Conservation (phyloP, 2,797 vertebrate species). For the Telmatherina bonti region DNA sequence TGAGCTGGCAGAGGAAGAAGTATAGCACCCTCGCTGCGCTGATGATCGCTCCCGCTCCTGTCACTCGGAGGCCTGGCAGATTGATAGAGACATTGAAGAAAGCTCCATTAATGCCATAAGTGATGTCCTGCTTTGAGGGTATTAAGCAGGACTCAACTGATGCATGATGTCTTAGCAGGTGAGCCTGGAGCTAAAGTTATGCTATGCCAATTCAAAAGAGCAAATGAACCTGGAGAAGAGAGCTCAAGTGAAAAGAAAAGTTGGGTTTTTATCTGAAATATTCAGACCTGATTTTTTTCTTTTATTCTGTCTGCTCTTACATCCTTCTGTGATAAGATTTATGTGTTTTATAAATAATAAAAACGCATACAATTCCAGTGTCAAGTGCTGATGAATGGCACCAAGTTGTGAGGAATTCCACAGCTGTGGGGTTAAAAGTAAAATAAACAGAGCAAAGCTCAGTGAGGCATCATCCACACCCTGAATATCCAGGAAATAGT, state of each 20-base stretch:
- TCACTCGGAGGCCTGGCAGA: conserved; percentile 71
- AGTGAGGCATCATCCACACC: background rate
- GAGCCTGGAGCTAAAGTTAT: conserved; percentile 68
- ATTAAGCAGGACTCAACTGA: conserved; percentile 57
- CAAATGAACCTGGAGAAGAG: conserved; percentile 62
- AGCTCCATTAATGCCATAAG: conserved; percentile 64
- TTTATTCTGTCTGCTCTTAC: background rate
- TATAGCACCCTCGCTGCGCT: conserved; percentile 61
- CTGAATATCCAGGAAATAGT: conserved; percentile 9
- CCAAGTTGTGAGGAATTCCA: conserved; percentile 21
- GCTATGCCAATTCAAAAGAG: conserved; percentile 54
- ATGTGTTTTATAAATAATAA: conserved; percentile 10
- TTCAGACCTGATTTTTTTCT: conserved; percentile 36
- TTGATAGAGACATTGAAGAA: conserved; percentile 64
- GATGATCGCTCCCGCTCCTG: conserved; percentile 63
- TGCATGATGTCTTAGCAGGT: conserved; percentile 61
- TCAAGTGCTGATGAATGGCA: conserved; percentile 2
- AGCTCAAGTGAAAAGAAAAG: conserved; percentile 45
- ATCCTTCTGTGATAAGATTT: background rate
- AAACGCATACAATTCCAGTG: conserved; percentile 4
- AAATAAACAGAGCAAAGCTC: background rate
- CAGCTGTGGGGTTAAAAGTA: conserved; percentile 5
- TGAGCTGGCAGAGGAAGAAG: conserved; percentile 65
- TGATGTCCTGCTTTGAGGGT: conserved; percentile 62
- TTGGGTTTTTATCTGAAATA: conserved; percentile 35